Evolutionary conservation across 2,888 invertebrate genomes (phyloP).

Genomic region (Lepidonotus clava): DNA sequence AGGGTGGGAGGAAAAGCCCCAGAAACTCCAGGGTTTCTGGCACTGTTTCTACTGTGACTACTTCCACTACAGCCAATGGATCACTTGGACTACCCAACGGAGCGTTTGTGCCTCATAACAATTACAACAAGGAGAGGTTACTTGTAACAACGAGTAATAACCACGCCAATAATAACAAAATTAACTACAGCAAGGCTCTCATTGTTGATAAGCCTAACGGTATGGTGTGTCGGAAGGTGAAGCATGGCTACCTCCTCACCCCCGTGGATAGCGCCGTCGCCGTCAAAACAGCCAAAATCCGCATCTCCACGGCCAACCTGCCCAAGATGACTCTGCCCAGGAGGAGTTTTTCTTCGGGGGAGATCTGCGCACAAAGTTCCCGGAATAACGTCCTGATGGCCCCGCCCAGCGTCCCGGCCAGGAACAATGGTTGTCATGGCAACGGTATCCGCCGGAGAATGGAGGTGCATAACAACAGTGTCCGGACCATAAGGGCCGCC

Average conservation of each 20-base stretch:
- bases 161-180: too few species aligned
- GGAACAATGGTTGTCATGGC: neutral
- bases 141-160: too few species aligned
- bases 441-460: neutral
- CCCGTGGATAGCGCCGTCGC: neutral
- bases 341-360: neutral
- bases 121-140: too few species aligned
- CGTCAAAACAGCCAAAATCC: neutral
- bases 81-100: too few species aligned
- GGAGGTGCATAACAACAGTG: neutral
- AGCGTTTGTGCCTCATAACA: too few species aligned
- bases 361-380: neutral
- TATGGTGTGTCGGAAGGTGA: neutral
- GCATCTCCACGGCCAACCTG: neutral
- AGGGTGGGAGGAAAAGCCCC: too few species aligned
- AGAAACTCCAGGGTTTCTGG: too few species aligned
- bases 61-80: too few species aligned
- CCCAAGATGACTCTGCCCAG: neutral
- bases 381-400: neutral
- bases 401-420: too few species aligned
- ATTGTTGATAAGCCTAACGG: too few species aligned
- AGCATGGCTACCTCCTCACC: neutral
- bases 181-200: too few species aligned
- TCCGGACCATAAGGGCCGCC: neutral
- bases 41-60: too few species aligned